phyloP scores from a whole-genome alignment of 2,888 invertebrate species.

The Mimachlamys varia region DNA sequence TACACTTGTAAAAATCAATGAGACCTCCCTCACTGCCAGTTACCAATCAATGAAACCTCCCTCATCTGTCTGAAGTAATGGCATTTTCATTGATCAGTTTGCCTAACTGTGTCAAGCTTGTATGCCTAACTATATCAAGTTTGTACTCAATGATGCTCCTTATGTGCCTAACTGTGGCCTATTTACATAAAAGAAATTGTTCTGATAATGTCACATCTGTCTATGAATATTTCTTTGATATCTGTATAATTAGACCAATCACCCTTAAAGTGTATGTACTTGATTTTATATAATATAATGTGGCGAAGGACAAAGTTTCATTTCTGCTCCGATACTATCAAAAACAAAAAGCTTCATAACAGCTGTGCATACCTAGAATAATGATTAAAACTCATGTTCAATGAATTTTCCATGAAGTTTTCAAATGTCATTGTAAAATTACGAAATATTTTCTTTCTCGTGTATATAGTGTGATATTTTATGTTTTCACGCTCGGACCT shows the following conservation, averaged over 20 bases:
- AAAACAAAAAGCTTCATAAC: not conserved
- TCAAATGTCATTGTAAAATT: not conserved
- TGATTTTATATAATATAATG: not conserved
- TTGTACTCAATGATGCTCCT: not conserved
- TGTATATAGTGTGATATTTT: not conserved
- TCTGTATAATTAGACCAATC: not conserved
- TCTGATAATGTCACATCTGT: not conserved
- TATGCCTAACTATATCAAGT: not conserved
- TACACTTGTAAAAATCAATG: slow-evolving; percentile 29
- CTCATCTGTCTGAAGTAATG: slow-evolving; percentile 8
- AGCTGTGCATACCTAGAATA: not conserved
- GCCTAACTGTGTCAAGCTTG: slow-evolving; percentile 29
- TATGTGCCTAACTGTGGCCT: not conserved
- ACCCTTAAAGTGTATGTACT: not conserved
- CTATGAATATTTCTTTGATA: not conserved
- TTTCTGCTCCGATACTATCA: not conserved
- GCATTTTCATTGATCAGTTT: slow-evolving; percentile 33
- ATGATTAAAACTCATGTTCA: not conserved
- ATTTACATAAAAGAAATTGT: not conserved
- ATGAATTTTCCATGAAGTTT: not conserved
- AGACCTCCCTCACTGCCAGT: slow-evolving; percentile 24
- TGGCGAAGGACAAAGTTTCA: not conserved
- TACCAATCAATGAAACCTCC: not conserved
- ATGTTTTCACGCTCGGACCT: not conserved
- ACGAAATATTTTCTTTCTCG: not conserved